Base-by-base conservation (phyloP, 2,888 invertebrate genomes). In the Polyommatus iphigenia region DNA sequence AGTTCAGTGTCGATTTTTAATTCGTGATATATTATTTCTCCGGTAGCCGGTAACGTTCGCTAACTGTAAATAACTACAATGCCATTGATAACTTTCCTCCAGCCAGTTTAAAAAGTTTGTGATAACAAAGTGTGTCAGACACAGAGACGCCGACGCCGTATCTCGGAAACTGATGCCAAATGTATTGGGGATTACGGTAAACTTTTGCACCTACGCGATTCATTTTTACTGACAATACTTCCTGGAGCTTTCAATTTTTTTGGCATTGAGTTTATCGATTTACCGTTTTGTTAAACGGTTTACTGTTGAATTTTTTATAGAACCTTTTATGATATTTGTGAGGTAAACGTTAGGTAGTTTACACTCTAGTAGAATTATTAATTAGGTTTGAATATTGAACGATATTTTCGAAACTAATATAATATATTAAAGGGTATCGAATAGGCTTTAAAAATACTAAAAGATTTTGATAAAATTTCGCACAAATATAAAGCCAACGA, bases 91-190 rank as follows among this genome's bases (percentile, higher is more conserved):
- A 75, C 50, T 75, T 75, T 75, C 54, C 54, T 54, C 75, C 75
- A 73, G 73, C 73, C 73, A 75, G 75, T 75, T 75, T 54, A 50
- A 75, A 75, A 41, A 73, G 72, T 77, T 77, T 24, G 71, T 77
- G 77, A 77, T 77, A 77, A 77, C 77, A 77, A 77, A 77, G 77
- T 73, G 57, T 72, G 72, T 73, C 77, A 77, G 77, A 77, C 77
- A 73, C 57, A 59, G 72, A 24, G 77, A 20, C 77, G 77, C 77
- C 77, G 71, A 20, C 6, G 59, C 71, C 77, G 75, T 75, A 75
- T 75, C 75, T 75, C 29, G 75, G 75, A 75, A 46, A 57, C 72
- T 77, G 77, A 77, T 77, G 77, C 77, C 77, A 77, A 77, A 77
- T 77, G 72, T 77, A 72, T 77, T 20, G 29, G 75, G 75, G 72